Conservation (phyloP, 2,888 invertebrate species). For the Busseola fusca region DNA sequence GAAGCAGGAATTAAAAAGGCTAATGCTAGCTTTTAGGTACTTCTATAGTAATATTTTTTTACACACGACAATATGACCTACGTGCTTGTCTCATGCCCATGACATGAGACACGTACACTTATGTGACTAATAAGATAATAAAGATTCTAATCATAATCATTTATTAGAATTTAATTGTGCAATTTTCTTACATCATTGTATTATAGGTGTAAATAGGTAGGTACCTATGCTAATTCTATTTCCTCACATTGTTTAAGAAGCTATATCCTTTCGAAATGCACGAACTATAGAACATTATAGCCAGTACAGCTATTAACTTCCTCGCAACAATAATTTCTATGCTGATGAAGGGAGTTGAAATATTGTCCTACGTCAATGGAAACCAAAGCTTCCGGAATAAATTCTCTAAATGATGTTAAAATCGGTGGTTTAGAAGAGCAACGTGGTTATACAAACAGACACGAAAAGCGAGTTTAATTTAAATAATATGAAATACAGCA, state of each 20-base stretch:
- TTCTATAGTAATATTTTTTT: neutral
- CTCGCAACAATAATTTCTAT: slow-evolving; percentile 22
- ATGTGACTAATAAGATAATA: slow-evolving; percentile 10
- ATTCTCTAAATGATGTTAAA: neutral
- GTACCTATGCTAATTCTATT: slow-evolving; percentile 37
- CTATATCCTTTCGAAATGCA: slow-evolving; percentile 39
- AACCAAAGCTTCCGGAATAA: neutral
- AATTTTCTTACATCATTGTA: slow-evolving; percentile 14
- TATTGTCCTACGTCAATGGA: neutral
- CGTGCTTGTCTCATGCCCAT: neutral
- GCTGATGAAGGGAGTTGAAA: slow-evolving; percentile 16
- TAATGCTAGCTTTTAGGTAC: neutral
- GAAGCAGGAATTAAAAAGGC: neutral
- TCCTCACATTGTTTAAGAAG: slow-evolving; percentile 50
- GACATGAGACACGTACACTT: neutral
- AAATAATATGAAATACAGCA: neutral
- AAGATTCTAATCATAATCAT: slow-evolving; percentile 9
- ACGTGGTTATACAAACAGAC: neutral
- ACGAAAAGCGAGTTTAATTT: neutral
- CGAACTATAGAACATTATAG: slow-evolving; percentile 18
- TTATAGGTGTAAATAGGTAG: neutral
- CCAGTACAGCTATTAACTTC: slow-evolving; percentile 13
- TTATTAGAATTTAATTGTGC: slow-evolving; percentile 17
- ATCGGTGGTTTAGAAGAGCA: neutral
- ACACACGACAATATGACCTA: neutral